Evolutionary conservation across 2,797 vertebrate genomes (phyloP), one percentile per base, ranked within the genome.

Genomic region (Mormyrus proboscirostris): DNA sequence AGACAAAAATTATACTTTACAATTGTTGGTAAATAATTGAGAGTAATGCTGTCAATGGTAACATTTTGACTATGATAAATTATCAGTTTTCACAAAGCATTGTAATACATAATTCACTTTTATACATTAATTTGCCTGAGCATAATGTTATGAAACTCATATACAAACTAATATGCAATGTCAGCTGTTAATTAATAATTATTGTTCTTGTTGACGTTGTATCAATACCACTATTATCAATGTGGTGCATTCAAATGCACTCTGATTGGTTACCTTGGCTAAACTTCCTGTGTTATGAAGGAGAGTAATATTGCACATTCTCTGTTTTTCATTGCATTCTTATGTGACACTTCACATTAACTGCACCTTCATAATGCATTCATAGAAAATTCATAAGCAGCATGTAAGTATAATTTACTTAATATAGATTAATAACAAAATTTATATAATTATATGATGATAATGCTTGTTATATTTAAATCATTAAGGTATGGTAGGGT

Each of bases 1-100:
- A 73, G 33, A 82, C 76, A 82, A 44, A 47, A 82, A 82, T 82
- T 44, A n/a, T 82, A 82, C 16, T 82, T 82, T 22, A 47, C 41
- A 47, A 82, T 47, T 55, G 22, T 86, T 86, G 49, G 47, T 14
- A 86, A 51, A 86, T 85, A 49, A 85, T 51, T 85, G 69, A 73
- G 33, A 82, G 41, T 22, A 44, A 82, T 82, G 41, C 41, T 82
- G 19, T 47, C 76, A 82, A 44, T n/a, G 38, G 19, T 47, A 44
- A 82, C 5, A 82, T 82, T 82, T 82, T 82, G 76, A 19, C 19
- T 79, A 79, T 79, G 73, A 79, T 79, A 79, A 44, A 79, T 79
- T 9, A 44, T 47, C 19, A 82, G 38, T 82, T 73, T 73, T 44
- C 19, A 47, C 76, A 47, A 82, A 82, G 19, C 41, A 82, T 47